phyloP scores from a whole-genome alignment of 64 coral and sea anemone species.

The Cladopsammia gracilis region DNA sequence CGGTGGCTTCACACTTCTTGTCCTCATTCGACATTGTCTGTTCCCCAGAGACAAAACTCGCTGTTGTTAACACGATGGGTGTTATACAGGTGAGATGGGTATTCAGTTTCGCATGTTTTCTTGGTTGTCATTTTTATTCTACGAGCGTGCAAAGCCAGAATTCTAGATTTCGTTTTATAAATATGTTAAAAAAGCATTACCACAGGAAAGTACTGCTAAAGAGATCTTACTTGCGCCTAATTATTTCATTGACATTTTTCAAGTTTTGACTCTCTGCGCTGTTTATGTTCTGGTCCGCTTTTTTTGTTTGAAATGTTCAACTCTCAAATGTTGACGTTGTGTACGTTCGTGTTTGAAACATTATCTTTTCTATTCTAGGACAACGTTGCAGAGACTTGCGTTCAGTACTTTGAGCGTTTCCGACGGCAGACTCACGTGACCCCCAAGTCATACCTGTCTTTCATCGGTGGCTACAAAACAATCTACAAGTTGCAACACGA shows the following conservation, averaged over 20 bases:
- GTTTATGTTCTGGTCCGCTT: too few species aligned
- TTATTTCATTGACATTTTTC: too few species aligned
- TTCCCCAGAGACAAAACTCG: constrained; percentile 84
- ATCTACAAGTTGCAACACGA: constrained; percentile 89
- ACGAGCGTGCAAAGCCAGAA: too few species aligned
- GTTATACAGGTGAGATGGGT: constrained; percentile 79
- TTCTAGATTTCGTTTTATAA: too few species aligned
- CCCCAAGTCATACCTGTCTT: constrained; percentile 93
- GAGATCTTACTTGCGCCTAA: too few species aligned
- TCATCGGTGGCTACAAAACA: constrained; percentile 93
- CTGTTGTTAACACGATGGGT: constrained; percentile 97
- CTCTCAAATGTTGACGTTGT: too few species aligned
- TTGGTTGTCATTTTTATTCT: neutral
- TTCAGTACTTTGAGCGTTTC: constrained; percentile 97
- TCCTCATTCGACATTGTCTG: constrained; percentile 89
- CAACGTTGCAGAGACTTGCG: constrained; percentile 94
- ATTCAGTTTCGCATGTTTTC: neutral
- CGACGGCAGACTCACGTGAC: constrained; percentile 98
- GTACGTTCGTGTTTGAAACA: too few species aligned
- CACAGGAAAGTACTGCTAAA: too few species aligned
- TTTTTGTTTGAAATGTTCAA: too few species aligned
- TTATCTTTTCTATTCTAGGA: constrained; percentile 57
- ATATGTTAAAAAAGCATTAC: too few species aligned
- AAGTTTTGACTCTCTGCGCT: too few species aligned
- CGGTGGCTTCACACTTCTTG: constrained; percentile 95